Percentiles rank a stretch among this genome's conserved stretches.
Conservation (phyloP, 2,797 vertebrate species). For the Chloroceryle inda region DNA sequence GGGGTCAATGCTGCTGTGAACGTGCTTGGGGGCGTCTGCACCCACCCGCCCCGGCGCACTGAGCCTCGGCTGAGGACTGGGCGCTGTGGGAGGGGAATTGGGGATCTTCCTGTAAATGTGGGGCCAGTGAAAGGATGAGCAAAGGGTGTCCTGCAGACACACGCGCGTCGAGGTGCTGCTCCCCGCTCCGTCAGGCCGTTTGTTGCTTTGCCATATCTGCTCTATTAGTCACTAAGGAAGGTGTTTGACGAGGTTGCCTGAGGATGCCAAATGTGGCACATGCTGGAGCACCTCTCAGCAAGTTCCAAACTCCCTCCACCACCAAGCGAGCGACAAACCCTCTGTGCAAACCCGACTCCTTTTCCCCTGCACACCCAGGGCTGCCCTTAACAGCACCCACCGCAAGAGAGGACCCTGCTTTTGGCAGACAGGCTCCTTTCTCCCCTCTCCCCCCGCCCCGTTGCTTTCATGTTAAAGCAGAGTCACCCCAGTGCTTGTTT, state of each 20-base stretch:
- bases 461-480: background rate
- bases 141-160: background rate
- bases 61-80: background rate
- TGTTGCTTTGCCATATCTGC: background rate
- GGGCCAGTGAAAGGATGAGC: background rate
- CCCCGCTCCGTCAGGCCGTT: accelerated
- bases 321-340: background rate
- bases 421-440: background rate
- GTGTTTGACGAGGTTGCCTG: background rate
- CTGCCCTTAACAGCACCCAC: background rate
- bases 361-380: accelerated
- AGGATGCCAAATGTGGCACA: background rate
- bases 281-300: background rate
- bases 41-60: accelerated
- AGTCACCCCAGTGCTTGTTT: background rate
- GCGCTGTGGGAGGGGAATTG: background rate
- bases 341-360: background rate
- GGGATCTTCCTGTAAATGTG: background rate
- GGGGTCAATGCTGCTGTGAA: background rate
- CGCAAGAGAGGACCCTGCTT: background rate
- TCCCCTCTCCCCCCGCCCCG: background rate
- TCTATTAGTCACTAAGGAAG: background rate
- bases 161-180: background rate
- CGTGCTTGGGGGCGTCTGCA: background rate
- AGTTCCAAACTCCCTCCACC: background rate